Conservation (phyloP, 2,797 vertebrate species). For the Clarias platycephalus region DNA sequence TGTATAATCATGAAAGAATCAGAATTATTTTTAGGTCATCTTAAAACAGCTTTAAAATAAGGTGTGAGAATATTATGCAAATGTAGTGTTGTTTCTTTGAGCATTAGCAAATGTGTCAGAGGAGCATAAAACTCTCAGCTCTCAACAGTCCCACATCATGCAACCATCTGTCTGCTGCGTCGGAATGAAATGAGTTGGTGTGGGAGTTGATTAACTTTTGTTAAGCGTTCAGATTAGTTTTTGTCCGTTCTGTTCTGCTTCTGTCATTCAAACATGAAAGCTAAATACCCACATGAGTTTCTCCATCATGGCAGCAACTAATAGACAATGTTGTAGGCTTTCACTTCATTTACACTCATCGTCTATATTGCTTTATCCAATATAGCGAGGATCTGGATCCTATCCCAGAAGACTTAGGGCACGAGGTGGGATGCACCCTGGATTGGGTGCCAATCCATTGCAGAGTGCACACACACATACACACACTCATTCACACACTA, state of each 20-base stretch:
- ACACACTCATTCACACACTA: too few species aligned
- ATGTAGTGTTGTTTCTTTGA: slow-evolving; percentile 22
- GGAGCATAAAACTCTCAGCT: slow-evolving; percentile 5
- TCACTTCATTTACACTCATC: background rate
- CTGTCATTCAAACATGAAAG: slow-evolving; percentile 13
- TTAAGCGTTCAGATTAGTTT: background rate
- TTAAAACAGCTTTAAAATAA: background rate
- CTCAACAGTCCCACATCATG: slow-evolving; percentile 12
- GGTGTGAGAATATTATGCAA: background rate
- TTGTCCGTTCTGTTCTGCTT: background rate
- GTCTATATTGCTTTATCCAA: too few species aligned
- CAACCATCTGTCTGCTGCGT: slow-evolving; percentile 19
- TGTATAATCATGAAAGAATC: background rate
- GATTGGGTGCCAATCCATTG: too few species aligned
- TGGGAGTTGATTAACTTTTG: slow-evolving; percentile 20
- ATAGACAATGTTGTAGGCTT: background rate
- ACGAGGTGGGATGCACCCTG: too few species aligned
- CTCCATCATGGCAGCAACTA: background rate
- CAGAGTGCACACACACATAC: too few species aligned
- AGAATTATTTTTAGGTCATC: background rate
- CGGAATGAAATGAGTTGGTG: background rate
- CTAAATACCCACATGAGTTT: background rate
- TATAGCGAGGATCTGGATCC: too few species aligned
- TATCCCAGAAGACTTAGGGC: too few species aligned
- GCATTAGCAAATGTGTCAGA: slow-evolving; percentile 33